These are phyloP conservation scores for Barnardius zonarius DNA, from an alignment of 2,113 vertebrate genomes.

Conservation along the genomic window DNA sequence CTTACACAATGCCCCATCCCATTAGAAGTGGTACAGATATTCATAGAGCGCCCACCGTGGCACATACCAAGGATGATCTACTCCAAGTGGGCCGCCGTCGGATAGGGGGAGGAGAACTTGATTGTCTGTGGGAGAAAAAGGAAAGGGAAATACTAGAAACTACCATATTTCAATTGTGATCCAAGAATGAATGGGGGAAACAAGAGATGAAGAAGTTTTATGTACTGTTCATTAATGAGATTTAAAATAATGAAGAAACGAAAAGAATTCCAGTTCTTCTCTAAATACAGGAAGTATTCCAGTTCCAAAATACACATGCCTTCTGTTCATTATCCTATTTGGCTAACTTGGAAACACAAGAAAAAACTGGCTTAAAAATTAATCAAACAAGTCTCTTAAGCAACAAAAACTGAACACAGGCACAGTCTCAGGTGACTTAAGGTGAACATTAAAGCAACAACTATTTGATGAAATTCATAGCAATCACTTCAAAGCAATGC, in stretches of 20 bases:
- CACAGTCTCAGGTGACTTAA: background rate
- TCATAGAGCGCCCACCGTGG: background rate
- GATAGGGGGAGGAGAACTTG: conserved; percentile 90
- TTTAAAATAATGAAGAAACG: background rate
- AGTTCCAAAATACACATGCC: conserved; percentile 8
- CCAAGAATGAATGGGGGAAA: background rate
- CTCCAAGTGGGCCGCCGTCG: conserved; percentile 91
- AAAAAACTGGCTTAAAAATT: background rate
- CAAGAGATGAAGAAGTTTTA: background rate
- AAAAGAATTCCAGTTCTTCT: background rate
- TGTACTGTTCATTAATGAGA: background rate
- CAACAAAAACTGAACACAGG: background rate
- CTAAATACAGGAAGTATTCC: background rate
- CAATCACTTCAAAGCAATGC: conserved; percentile 27
- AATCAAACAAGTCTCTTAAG: background rate
- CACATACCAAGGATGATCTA: conserved; percentile 87
- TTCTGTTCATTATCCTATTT: background rate
- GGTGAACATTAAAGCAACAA: background rate
- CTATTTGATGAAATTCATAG: background rate
- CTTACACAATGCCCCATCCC: background rate
- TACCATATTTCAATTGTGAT: background rate
- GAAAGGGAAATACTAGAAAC: background rate
- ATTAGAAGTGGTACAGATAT: background rate
- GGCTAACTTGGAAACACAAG: conserved; percentile 6
- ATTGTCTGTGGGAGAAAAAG: conserved; percentile 77